Percentiles rank a stretch among this genome's conserved stretches.
phyloP scores from a whole-genome alignment of 2,888 invertebrate species.

The Brachyptera risi region DNA sequence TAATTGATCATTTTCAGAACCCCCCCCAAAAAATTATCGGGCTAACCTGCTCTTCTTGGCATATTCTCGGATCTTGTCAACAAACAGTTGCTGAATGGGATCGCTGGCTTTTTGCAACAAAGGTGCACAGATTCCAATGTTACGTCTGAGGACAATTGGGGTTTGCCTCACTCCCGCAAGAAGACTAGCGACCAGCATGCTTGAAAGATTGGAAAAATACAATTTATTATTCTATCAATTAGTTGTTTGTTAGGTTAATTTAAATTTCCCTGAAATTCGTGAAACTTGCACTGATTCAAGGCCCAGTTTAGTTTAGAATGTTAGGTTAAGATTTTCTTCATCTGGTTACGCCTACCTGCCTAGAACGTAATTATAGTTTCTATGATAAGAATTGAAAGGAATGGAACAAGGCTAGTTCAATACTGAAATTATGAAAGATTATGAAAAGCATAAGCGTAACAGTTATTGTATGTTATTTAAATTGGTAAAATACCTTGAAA shows the following conservation, averaged over 20 bases:
- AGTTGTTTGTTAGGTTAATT: no score
- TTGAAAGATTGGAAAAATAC: conserved; percentile 5
- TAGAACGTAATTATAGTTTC: no score
- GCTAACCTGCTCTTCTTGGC: conserved; percentile 78
- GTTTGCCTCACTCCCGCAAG: conserved; percentile 28
- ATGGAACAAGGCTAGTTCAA: no score
- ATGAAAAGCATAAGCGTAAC: no score
- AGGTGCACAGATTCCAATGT: conserved; percentile 68
- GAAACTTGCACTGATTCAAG: no score
- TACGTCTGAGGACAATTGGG: conserved; percentile 49
- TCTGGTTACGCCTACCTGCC: no score
- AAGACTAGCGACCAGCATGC: conserved; percentile 40
- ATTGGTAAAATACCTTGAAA: conserved; percentile 3
- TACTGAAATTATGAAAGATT: no score
- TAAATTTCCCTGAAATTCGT: no score
- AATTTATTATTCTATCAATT: not conserved
- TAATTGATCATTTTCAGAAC: not conserved
- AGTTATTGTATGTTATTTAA: no score
- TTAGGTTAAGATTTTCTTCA: no score
- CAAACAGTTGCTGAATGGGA: conserved; percentile 89
- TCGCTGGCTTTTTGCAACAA: conserved; percentile 68
- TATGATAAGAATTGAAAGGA: no score
- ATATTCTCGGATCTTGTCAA: conserved; percentile 90
- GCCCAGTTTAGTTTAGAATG: no score
- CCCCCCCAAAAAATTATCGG: not conserved